phyloP scores from a whole-genome alignment of 2,113 vertebrate genomes.

The Leptobrachium leishanense region DNA sequence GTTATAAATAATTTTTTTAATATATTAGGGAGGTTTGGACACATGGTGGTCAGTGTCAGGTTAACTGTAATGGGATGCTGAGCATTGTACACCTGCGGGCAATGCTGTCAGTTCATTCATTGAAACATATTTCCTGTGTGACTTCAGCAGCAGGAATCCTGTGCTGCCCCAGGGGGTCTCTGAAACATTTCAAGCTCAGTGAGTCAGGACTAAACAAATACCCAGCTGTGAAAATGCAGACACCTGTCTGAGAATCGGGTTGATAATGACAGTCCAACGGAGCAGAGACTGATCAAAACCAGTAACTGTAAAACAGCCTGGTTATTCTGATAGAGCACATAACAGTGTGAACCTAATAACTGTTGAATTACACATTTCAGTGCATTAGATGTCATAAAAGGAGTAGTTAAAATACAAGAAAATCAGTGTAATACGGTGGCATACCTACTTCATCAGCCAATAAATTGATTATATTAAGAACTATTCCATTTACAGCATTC shows the following conservation, averaged over 20 bases:
- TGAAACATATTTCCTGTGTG: constrained; percentile 18
- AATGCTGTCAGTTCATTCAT: constrained; percentile 19
- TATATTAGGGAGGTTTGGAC: too few relatives aligned
- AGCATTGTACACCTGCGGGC: constrained; percentile 18
- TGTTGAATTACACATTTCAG: too few relatives aligned
- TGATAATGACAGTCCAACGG: constrained; percentile 13
- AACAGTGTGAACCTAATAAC: too few relatives aligned
- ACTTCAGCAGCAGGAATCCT: constrained; percentile 23
- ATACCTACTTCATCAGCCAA: too few relatives aligned
- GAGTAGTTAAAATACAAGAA: too few relatives aligned
- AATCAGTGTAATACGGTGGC: too few relatives aligned
- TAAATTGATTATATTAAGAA: too few relatives aligned
- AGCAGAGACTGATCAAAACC: constrained; percentile 9
- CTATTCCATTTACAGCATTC: too few relatives aligned
- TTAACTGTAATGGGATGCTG: constrained; percentile 18
- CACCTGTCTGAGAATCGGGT: constrained; percentile 37
- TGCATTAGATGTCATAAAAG: too few relatives aligned
- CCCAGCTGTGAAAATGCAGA: constrained; percentile 40
- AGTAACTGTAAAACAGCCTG: constrained; percentile 2
- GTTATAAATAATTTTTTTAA: too few relatives aligned
- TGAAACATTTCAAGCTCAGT: constrained; percentile 42
- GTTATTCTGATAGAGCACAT: too few relatives aligned
- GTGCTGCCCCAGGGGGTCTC: constrained; percentile 21
- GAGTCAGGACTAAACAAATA: constrained; percentile 43
- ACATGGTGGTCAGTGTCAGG: constrained; percentile 6